These are phyloP conservation scores for Peromyscus aztecus DNA, from an alignment of 2,797 vertebrate genomes.

Conservation along the genomic window DNA sequence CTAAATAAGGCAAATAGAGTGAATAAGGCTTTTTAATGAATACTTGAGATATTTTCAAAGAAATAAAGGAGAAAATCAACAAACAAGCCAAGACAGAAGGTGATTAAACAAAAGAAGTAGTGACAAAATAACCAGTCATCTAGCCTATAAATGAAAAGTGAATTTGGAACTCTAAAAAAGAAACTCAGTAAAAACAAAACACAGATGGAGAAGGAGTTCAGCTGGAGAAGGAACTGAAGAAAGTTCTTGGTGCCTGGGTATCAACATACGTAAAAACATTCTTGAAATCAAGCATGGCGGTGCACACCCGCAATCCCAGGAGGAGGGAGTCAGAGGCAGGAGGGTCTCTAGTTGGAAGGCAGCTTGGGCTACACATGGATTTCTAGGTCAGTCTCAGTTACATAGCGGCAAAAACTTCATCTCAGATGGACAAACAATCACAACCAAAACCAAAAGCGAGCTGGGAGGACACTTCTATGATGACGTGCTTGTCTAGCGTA, in stretches of 20 bases:
- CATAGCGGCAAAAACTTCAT: neutral
- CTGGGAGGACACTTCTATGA: neutral
- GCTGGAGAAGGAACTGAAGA: neutral
- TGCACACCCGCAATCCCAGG: neutral
- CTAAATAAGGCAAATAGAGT: neutral
- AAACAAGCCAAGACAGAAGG: constrained; percentile 3
- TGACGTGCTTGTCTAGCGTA: neutral
- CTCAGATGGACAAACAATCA: neutral
- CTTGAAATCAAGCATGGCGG: neutral
- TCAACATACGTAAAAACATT: neutral
- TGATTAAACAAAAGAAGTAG: neutral
- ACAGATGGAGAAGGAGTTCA: constrained; percentile 32
- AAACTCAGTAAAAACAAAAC: neutral
- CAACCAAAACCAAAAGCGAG: neutral
- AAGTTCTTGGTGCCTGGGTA: neutral
- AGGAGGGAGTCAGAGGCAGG: neutral
- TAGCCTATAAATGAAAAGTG: constrained; percentile 15
- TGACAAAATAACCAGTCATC: constrained; percentile 46
- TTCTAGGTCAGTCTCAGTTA: neutral
- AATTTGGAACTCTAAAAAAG: neutral
- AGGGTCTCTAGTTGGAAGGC: neutral
- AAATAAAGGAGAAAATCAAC: constrained; percentile 56
- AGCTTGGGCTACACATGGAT: neutral
- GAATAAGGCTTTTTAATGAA: constrained; percentile 18
- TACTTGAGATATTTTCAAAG: constrained; percentile 41